These are phyloP conservation scores for Rhagologus leucostigma DNA, from an alignment of 2,113 vertebrate genomes.

Conservation along the genomic window DNA sequence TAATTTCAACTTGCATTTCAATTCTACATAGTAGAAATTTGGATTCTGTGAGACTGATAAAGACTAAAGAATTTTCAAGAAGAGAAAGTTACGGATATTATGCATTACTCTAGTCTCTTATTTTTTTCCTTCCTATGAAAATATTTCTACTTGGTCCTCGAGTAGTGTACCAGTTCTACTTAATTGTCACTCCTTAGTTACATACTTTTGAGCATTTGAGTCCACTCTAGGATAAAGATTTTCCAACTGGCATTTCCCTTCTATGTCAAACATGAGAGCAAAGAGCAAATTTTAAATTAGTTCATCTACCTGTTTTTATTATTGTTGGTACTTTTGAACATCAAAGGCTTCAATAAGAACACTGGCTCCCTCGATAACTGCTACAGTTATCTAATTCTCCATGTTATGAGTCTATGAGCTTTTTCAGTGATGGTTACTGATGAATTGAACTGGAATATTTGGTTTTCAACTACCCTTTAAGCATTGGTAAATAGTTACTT, in stretches of 20 bases:
- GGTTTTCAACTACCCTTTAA: slow-evolving; percentile 56
- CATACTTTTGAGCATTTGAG: neutral
- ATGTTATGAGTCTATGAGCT: neutral
- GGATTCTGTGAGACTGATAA: neutral
- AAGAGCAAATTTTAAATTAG: neutral
- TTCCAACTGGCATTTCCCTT: neutral
- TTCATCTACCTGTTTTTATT: neutral
- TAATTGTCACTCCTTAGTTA: neutral
- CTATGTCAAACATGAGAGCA: neutral
- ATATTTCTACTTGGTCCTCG: neutral
- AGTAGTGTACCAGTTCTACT: neutral
- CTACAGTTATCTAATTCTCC: neutral
- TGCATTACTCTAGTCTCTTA: neutral
- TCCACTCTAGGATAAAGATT: neutral
- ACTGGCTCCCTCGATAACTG: neutral
- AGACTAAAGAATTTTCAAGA: neutral
- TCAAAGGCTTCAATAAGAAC: neutral
- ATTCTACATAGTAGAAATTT: neutral
- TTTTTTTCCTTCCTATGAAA: neutral
- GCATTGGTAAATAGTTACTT: slow-evolving; percentile 60
- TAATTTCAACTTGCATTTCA: neutral
- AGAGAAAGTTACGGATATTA: neutral
- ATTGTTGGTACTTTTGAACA: neutral
- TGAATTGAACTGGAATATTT: slow-evolving; percentile 35
- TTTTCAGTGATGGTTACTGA: neutral